Evolutionary conservation across 2,888 invertebrate species (phyloP).

Genomic region (Dioctria linearis): DNA sequence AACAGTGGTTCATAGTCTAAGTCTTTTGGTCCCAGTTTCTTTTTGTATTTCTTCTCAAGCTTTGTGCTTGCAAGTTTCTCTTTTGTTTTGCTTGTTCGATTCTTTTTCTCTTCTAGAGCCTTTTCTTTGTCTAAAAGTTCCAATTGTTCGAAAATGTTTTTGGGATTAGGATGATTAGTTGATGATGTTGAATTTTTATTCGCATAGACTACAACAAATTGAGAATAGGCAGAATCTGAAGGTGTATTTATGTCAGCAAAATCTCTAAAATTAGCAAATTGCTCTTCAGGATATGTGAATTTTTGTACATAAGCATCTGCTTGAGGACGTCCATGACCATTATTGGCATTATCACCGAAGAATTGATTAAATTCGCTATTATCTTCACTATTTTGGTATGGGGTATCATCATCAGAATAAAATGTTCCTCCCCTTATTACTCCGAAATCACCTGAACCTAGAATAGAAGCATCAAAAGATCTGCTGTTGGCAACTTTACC

Average conservation of each 20-base stretch:
- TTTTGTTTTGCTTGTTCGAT: constrained; percentile 75
- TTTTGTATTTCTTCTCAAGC: constrained; percentile 73
- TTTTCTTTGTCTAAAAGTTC: constrained; percentile 79
- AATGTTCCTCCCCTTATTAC: constrained; percentile 90
- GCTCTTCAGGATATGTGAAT: constrained; percentile 84
- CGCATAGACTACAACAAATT: constrained; percentile 87
- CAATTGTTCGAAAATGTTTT: constrained; percentile 87
- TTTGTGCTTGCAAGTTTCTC: constrained; percentile 75
- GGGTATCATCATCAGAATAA: constrained; percentile 82
- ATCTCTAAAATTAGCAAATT: constrained; percentile 91
- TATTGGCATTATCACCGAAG: constrained; percentile 72
- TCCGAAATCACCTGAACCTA: constrained; percentile 90
- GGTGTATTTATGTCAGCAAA: constrained; percentile 92
- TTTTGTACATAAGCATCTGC: constrained; percentile 77
- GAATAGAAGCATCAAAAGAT: constrained; percentile 75
- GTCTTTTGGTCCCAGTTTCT: constrained; percentile 68
- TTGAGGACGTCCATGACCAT: constrained; percentile 81
- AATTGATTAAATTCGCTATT: constrained; percentile 75
- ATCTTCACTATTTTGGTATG: constrained; percentile 71
- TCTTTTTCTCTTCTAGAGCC: constrained; percentile 66
- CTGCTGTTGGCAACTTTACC: constrained; percentile 72
- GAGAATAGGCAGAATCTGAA: constrained; percentile 85
- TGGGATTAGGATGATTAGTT: constrained; percentile 73
- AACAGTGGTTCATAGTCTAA: constrained; percentile 69
- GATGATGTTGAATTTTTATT: constrained; percentile 80